A percentile compares a stretch with the other conserved stretches of the same genome.
Conservation (phyloP, 2,797 vertebrate genomes). For the Vespertilio murinus region DNA sequence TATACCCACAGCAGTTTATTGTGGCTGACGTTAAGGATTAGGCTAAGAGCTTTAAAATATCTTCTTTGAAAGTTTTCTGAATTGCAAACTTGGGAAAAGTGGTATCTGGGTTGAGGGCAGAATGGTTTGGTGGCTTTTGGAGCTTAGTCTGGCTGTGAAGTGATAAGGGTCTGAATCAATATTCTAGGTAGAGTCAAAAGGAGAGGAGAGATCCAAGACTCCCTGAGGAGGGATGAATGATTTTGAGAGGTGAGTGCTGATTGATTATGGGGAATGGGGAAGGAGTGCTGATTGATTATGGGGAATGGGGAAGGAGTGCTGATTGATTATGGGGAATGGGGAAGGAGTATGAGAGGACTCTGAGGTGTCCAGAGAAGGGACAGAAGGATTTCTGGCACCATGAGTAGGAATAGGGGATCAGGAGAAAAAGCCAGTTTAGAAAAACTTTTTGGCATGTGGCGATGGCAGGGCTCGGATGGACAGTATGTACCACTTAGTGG, state of each 20-base stretch:
- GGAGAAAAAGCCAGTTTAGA: neutral
- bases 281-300: neutral
- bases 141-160: neutral
- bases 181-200: neutral
- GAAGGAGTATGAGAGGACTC: neutral
- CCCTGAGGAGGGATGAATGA: neutral
- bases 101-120: neutral
- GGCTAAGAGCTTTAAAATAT: neutral
- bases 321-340: no score
- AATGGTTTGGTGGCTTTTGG: neutral
- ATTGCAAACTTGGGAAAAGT: neutral
- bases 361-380: neutral
- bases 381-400: neutral
- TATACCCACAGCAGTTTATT: neutral
- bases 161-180: neutral
- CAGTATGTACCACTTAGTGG: neutral
- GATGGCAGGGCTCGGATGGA: rapidly evolving
- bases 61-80: neutral
- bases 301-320: neutral
- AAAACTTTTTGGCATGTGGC: neutral
- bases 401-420: neutral
- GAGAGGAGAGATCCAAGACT: neutral
- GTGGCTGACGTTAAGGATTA: neutral
- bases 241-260: neutral
- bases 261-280: neutral